Base-by-base conservation (phyloP, 2,888 invertebrate genomes). In the Callimorpha dominula region DNA sequence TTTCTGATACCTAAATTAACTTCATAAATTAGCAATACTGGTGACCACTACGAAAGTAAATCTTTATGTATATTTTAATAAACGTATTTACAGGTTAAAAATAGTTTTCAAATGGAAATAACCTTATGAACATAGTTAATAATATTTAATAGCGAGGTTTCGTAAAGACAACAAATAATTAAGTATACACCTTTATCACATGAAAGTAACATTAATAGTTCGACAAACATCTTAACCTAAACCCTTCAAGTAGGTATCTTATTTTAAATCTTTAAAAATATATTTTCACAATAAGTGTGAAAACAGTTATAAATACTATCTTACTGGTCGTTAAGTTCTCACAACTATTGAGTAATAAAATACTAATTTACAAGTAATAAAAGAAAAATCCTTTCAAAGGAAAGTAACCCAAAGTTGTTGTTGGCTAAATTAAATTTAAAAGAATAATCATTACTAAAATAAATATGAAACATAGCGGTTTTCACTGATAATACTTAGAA, bases 1-100 rank as follows among this genome's bases (percentile, higher is more conserved):
- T 74, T 82, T 80, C 73, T 79, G 74, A 81, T 77, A 79, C 81
- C 81, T 87, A 84, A 76, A 77, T 80, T 86, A 81, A 74, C 77
- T 84, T 81, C 85, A 85, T 87, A 88, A 88, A 87, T 87, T 85
- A 87, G 86, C 85, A 90, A 90, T 90, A 90, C 90, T 90, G 90
- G 87, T 89, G 81, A 83, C 81, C 84, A 83, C 78, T 81, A 85
- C 81, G 78, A 75, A 80, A 81, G 78, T 84, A 80, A 78, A 80
- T 74, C 69, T 86, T 77, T 77, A 78, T 70, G 74, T 81, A 80
- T 76, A 76, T 75, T 68, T 54, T 75, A 79, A 81, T 73, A 77
- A 76, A 77, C 74, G 71, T 76, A 81, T 73, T 77, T 82, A 83
- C 65, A 76, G 76, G 70, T 82, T 81, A 78, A 78, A 78, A 75